Conservation (phyloP, 2,113 vertebrate genomes). For the Corydoras maculifer region DNA sequence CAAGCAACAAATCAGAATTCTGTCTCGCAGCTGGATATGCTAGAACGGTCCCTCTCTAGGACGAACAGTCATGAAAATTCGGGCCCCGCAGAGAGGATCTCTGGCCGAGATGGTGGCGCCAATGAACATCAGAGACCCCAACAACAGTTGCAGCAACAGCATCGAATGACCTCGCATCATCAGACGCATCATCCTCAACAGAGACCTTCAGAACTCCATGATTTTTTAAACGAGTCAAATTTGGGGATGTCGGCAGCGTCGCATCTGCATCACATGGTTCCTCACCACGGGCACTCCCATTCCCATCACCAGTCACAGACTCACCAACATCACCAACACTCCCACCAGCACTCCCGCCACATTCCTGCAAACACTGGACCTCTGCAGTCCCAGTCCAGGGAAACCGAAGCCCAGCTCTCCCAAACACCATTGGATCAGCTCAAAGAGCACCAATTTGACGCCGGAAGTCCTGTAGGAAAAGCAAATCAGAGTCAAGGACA, state of each 20-base stretch:
- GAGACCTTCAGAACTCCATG: constrained; percentile 56
- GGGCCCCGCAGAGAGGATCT: constrained; percentile 51
- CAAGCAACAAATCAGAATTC: constrained; percentile 59
- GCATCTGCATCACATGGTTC: constrained; percentile 59
- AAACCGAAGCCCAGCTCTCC: constrained; percentile 50
- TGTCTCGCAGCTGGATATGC: constrained; percentile 60
- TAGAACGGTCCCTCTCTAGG: constrained; percentile 62
- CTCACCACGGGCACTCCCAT: constrained; percentile 52
- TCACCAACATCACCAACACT: constrained; percentile 54
- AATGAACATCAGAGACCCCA: constrained; percentile 55
- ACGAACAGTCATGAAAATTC: constrained; percentile 48
- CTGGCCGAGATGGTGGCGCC: constrained; percentile 44
- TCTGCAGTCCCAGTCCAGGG: constrained; percentile 50
- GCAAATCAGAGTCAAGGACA: constrained; percentile 51
- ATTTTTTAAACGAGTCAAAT: constrained; percentile 61
- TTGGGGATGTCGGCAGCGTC: constrained; percentile 53
- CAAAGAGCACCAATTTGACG: constrained; percentile 70
- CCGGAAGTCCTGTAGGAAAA: constrained; percentile 69
- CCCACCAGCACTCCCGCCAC: constrained; percentile 54
- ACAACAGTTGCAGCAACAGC: constrained; percentile 54
- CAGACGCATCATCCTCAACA: constrained; percentile 51
- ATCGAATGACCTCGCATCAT: constrained; percentile 61
- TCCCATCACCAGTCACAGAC: constrained; percentile 53
- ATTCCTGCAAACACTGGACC: constrained; percentile 50
- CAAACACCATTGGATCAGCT: constrained; percentile 63